A percentile compares a stretch with the other conserved stretches of the same genome.
Evolutionary conservation across 2,888 invertebrate genomes (phyloP).

Genomic region (Eugnorisma glareosa): DNA sequence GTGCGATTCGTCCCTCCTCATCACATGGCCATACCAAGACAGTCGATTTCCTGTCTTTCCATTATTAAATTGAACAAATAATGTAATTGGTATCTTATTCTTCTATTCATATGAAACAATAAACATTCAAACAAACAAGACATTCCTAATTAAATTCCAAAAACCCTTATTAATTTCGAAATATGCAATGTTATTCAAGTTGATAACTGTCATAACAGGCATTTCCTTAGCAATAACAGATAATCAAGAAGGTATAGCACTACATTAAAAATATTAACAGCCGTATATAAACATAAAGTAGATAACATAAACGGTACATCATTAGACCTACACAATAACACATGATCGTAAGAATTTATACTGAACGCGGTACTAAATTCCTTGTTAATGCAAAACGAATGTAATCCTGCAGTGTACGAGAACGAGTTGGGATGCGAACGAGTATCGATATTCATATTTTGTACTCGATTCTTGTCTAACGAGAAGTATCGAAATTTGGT

Average conservation of each 20-base stretch:
- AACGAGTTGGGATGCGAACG: slow-evolving; percentile 5
- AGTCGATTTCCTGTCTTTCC: too few relatives aligned
- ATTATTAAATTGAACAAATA: background rate
- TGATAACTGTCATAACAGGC: slow-evolving; percentile 26
- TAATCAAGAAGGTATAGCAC: slow-evolving; percentile 46
- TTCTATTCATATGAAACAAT: slow-evolving; percentile 1
- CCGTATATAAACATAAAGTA: slow-evolving; percentile 47
- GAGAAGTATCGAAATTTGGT: slow-evolving; percentile 14
- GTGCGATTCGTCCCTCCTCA: too few relatives aligned
- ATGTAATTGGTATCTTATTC: background rate
- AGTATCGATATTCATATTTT: slow-evolving; percentile 22
- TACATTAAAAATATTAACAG: slow-evolving; percentile 51
- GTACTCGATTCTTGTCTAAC: slow-evolving; percentile 14
- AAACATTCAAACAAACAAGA: slow-evolving; percentile 7
- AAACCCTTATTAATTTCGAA: slow-evolving; percentile 36
- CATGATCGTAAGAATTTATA: slow-evolving; percentile 50
- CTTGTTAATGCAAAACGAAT: slow-evolving; percentile 59
- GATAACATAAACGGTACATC: slow-evolving; percentile 42
- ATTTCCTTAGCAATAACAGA: slow-evolving; percentile 51
- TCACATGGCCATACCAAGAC: too few relatives aligned
- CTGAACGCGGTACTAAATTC: slow-evolving; percentile 62
- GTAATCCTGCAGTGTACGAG: slow-evolving; percentile 35
- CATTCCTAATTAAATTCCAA: slow-evolving; percentile 26
- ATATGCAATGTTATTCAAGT: slow-evolving; percentile 19
- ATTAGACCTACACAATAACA: slow-evolving; percentile 58